Evolutionary conservation across 35 echinoderm and acorn worm genomes (phyloP), one percentile per base, ranked within the genome.

Genomic region (Antedon bifida): DNA sequence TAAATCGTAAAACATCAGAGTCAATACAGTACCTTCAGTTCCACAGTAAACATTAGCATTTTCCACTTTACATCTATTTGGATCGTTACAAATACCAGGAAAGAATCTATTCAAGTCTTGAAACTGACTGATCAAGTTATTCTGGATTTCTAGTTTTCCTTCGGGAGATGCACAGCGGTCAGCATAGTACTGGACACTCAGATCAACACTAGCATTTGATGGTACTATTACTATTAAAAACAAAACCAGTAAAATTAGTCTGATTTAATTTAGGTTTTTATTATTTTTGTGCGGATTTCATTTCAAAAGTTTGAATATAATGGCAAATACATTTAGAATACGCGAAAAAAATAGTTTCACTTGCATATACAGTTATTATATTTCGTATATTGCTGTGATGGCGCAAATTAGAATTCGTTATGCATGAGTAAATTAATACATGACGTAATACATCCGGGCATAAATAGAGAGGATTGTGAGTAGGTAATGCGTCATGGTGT

Each of bases 21-120:
- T n/a, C n/a, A n/a, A n/a, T n/a, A n/a, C 3, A 33, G 23, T 10
- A 33, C 31, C 74, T 29, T n/a, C 74, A 7, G 36, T 19, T 5
- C 88, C 75, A 75, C 88, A 89, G 17, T 44, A 28, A 23, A 89
- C 83, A 0, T 76, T 1, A 0, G 85, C 77, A 36, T 89, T 84
- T 46, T 85, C 88, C 1, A 89, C 77, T n/a, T 31, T 36, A 34
- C 88, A 89, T 26, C 45, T 83, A 23, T 64, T 21, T 64, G 51
- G 51, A 3, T 78, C 38, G 0, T 14, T 9, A 30, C 88, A 89
- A 19, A 89, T 74, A 30, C 46, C 77, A 19, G 45, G 35, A 5
- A 82, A 38, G 0, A 81, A 3, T 5, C 38, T 13, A 32, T 31
- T 30, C 45, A 75, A 28, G 30, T 74, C 32, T 75, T 82, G 46